Evolutionary conservation across 2,113 vertebrate species (phyloP), one percentile per base, ranked within the genome.

Genomic region (Prochilodus magdalenae): DNA sequence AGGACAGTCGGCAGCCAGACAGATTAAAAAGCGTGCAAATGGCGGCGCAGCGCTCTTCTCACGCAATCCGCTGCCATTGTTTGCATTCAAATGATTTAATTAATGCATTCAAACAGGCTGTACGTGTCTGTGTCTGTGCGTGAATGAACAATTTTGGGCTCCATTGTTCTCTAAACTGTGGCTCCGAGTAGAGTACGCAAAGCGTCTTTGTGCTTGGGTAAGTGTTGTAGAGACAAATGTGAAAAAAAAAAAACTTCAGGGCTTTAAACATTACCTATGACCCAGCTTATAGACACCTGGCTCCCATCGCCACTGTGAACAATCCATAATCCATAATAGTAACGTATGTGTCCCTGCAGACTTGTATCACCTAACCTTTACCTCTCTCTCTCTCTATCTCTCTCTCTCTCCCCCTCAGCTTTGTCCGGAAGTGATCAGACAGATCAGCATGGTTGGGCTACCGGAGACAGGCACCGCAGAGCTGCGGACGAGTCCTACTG

Each of bases 401-500:
- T n/a, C n/a, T n/a, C n/a, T n/a, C 11, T 81, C 51, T 85, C 71
- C 85, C 84, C 57, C 30, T 26, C 91, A 97, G 97, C 94, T 47
- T 77, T 96, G 94, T 94, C 95, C 13, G 97, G 95, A 93, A 95
- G 94, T 85, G 95, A 95, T 29, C 93, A 94, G 15, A 93, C 92
- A 44, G 93, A 57, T 87, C 90, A 93, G 83, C 93, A 93, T 87
- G 92, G 93, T 85, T 91, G 93, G 80, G 88, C 90, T 0, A 91
- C 92, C 59, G 94, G 95, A 85, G 93, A 94, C 86, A 94, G 94
- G 76, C 91, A 92, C 80, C 92, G 96, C 67, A 97, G 95, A 78
- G 93, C 94, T 69, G 92, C 94, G 0, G 96, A 95, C 70, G 96
- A 98, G 89, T 94, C 95, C 18, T 99, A 98, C 91, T 99, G 97